Evolutionary conservation across 2,888 invertebrate species (phyloP).

Genomic region (Laspeyria flexula): DNA sequence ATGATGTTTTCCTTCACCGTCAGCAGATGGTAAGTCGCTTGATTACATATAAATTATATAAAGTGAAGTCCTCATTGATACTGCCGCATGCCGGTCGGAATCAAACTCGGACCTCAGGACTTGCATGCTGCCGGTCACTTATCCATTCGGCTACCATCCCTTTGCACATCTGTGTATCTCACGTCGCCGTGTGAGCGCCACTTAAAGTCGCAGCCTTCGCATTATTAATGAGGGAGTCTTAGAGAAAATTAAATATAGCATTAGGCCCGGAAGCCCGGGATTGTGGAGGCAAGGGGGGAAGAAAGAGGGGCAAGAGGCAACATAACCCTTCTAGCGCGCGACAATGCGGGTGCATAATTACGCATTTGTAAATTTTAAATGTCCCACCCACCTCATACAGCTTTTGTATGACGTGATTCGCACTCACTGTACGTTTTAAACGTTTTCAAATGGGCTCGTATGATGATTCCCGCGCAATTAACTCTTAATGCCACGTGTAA

Average conservation of each 20-base stretch:
- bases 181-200: constrained; percentile 81
- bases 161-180: constrained; percentile 65
- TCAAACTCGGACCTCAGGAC: no score
- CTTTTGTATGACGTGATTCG: constrained; percentile 84
- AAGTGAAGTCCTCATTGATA: no score
- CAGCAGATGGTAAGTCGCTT: no score
- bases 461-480: constrained; percentile 72
- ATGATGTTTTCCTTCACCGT: no score
- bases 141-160: constrained; percentile 37
- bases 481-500: constrained; percentile 67
- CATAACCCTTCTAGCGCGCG: constrained; percentile 77
- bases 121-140: no score
- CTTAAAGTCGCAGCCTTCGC: constrained; percentile 84
- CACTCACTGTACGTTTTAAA: constrained; percentile 74
- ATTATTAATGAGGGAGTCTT: constrained; percentile 86
- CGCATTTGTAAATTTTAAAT: constrained; percentile 87
- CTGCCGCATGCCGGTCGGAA: no score
- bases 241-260: constrained; percentile 87
- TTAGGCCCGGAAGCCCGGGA: constrained; percentile 83
- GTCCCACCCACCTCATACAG: constrained; percentile 81
- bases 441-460: constrained; percentile 72
- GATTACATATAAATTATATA: no score
- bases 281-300: constrained; percentile 59
- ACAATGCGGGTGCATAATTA: constrained; percentile 86
- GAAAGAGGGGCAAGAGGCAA: constrained; percentile 59